Evolutionary conservation across 92 coral and sea anemone species (phyloP).

Genomic region (Epizoanthus ramosus): DNA sequence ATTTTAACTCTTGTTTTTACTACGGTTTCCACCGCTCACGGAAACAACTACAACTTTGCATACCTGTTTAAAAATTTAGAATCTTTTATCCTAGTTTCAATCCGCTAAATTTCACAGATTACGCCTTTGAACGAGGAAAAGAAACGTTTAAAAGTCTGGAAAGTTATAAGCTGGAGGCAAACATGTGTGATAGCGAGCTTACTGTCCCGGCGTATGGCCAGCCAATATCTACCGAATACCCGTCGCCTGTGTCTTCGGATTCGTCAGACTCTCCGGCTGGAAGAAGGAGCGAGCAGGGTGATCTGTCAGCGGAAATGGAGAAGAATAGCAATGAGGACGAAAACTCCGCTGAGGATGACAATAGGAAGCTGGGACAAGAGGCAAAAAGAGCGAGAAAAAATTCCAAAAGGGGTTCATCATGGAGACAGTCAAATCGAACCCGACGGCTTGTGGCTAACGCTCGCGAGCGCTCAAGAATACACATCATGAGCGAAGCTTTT

Average conservation of each 20-base stretch:
- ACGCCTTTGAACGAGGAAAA: conserved; percentile 26
- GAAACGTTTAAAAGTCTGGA: background rate
- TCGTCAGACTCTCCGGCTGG: conserved; percentile 26
- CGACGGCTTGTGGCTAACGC: conserved; percentile 95
- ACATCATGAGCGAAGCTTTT: conserved; percentile 95
- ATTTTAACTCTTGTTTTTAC: background rate
- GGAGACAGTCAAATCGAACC: conserved; percentile 89
- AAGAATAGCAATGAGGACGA: conserved; percentile 34
- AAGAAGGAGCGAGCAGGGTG: conserved; percentile 19
- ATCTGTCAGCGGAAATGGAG: background rate
- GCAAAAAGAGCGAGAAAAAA: conserved; percentile 64
- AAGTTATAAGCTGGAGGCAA: background rate
- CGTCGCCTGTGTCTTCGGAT: conserved; percentile 14
- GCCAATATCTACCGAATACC: conserved; percentile 39
- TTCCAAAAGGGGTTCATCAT: conserved; percentile 64
- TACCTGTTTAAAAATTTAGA: background rate
- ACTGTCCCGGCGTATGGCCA: conserved; percentile 56
- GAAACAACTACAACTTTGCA: background rate
- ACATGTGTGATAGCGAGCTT: conserved; percentile 58
- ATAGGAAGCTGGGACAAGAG: conserved; percentile 45
- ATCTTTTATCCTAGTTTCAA: background rate
- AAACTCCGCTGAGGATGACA: conserved; percentile 14
- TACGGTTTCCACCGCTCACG: background rate
- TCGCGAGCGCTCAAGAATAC: conserved; percentile 91
- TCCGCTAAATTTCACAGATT: conserved; percentile 9